Conservation (phyloP, 1,140 invertebrate genomes). For the Psix sp. region DNA sequence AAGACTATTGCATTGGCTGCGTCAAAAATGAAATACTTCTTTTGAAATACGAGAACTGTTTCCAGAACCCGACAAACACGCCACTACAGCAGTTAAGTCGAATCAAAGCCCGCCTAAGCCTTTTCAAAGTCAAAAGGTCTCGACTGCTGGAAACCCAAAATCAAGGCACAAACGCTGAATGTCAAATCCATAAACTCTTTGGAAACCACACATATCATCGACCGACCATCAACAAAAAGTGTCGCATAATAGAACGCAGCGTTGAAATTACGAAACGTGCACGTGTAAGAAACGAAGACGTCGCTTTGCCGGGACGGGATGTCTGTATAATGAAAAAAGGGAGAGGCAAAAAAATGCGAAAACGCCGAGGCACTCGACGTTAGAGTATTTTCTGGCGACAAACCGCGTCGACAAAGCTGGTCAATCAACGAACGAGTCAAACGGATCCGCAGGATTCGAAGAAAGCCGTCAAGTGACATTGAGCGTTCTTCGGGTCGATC, state of each 20-base stretch:
- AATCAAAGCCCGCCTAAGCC: too few species aligned
- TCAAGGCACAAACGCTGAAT: not conserved
- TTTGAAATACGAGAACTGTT: too few species aligned
- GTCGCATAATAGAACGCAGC: slow-evolving; percentile 25
- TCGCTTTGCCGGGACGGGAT: slow-evolving; percentile 11
- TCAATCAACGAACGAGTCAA: slow-evolving; percentile 40
- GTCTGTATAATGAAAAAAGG: slow-evolving; percentile 9
- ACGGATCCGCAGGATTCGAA: slow-evolving; percentile 26
- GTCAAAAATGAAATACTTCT: too few species aligned
- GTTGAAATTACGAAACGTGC: slow-evolving; percentile 16
- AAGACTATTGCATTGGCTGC: too few species aligned
- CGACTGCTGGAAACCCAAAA: not conserved
- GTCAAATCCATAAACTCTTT: slow-evolving; percentile 16
- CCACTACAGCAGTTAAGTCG: too few species aligned
- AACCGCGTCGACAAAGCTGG: slow-evolving; percentile 50
- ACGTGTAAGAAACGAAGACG: slow-evolving; percentile 21
- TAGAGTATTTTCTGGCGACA: slow-evolving; percentile 43
- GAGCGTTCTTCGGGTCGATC: slow-evolving; percentile 53
- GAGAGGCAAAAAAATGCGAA: slow-evolving; percentile 4
- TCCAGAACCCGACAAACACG: too few species aligned
- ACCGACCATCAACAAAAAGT: slow-evolving; percentile 19
- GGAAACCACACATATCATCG: slow-evolving; percentile 18
- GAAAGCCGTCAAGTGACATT: too few species aligned
- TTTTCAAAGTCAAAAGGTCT: too few species aligned
- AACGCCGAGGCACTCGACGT: slow-evolving; percentile 16